phyloP scores from a whole-genome alignment of 2,113 vertebrate genomes.

The Pseudopipra pipra region DNA sequence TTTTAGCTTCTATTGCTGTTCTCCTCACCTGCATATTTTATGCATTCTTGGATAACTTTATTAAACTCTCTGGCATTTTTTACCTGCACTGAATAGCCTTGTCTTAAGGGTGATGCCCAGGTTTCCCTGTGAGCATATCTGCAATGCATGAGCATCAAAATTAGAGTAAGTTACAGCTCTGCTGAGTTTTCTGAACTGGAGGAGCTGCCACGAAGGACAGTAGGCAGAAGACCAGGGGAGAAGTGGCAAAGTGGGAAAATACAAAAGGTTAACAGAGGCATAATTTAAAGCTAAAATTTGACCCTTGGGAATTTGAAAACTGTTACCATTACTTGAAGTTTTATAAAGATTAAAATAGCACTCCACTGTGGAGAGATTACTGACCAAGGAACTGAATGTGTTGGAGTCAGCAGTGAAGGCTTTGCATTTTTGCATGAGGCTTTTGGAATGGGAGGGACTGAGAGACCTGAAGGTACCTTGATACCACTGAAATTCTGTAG shows the following conservation, averaged over 20 bases:
- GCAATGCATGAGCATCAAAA: background rate
- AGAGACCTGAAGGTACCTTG: background rate
- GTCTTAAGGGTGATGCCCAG: background rate
- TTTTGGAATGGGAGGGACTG: background rate
- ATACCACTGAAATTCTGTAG: background rate
- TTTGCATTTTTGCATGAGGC: background rate
- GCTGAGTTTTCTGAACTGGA: background rate
- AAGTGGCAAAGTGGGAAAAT: background rate
- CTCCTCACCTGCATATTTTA: background rate
- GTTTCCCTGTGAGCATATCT: background rate
- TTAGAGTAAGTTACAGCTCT: background rate
- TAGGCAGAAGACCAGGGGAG: background rate
- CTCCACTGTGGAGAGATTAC: background rate
- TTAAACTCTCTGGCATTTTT: background rate
- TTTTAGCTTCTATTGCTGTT: background rate
- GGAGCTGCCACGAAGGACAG: background rate
- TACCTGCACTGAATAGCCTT: background rate
- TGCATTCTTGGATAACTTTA: background rate
- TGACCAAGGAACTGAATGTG: background rate
- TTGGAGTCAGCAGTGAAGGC: background rate
- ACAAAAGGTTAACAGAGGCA: background rate
- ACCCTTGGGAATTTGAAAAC: background rate
- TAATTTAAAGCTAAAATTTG: background rate
- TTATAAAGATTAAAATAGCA: background rate
- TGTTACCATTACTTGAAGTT: background rate